A percentile compares a stretch with the other conserved stretches of the same genome.
These are phyloP conservation scores for Glaucopsyche alexis DNA, from an alignment of 2,888 invertebrate genomes.

Conservation along the genomic window DNA sequence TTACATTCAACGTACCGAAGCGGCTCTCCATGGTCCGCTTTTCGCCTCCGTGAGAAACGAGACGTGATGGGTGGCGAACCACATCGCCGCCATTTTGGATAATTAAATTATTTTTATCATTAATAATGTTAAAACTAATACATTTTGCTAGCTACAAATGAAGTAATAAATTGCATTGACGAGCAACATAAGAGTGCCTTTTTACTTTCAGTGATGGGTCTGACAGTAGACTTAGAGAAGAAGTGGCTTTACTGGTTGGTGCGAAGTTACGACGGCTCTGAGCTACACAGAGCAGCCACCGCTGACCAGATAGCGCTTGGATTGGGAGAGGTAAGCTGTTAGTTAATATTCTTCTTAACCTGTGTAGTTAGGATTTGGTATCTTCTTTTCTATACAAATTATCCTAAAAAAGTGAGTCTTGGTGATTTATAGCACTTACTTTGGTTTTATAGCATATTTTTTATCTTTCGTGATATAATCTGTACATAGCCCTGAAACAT, in stretches of 20 bases:
- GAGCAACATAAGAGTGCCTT: neutral
- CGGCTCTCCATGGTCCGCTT: too few relatives aligned
- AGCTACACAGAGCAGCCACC: slow-evolving; percentile 85
- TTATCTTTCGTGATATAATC: too few relatives aligned
- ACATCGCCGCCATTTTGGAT: too few relatives aligned
- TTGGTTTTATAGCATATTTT: too few relatives aligned
- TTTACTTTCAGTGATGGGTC: slow-evolving; percentile 85
- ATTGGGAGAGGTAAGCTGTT: slow-evolving; percentile 56
- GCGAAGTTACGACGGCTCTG: slow-evolving; percentile 87
- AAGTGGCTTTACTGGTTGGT: slow-evolving; percentile 92
- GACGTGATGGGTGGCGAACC: too few relatives aligned
- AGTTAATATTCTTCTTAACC: too few relatives aligned
- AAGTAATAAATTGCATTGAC: neutral
- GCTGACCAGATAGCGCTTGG: slow-evolving; percentile 76
- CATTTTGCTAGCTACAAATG: neutral
- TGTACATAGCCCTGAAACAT: neutral
- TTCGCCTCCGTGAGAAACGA: too few relatives aligned
- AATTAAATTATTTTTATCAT: neutral
- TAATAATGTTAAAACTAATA: too few relatives aligned
- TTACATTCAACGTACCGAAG: too few relatives aligned
- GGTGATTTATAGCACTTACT: neutral
- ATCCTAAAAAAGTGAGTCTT: too few relatives aligned
- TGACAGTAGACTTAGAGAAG: slow-evolving; percentile 89
- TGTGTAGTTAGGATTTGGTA: too few relatives aligned
- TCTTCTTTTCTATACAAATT: too few relatives aligned